Evolutionary conservation across 1,140 invertebrate species (phyloP).

Genomic region (Sitophilus oryzae): DNA sequence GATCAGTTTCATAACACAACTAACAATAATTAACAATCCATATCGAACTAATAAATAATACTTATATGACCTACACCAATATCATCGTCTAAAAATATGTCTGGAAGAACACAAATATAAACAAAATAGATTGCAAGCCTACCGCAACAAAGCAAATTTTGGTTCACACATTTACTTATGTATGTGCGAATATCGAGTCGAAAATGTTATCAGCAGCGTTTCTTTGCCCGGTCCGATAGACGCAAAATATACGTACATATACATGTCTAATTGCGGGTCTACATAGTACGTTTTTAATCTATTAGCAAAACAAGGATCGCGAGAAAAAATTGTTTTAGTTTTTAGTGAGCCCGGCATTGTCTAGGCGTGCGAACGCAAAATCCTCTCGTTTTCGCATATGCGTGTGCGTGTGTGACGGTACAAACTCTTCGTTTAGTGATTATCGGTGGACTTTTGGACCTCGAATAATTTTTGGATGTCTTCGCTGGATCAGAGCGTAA

Average conservation of each 20-base stretch:
- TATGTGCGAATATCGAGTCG: neutral
- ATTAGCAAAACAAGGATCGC: neutral
- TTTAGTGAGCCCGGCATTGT: neutral
- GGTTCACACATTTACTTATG: too few species aligned
- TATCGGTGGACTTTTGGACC: too few species aligned
- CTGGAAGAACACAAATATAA: neutral
- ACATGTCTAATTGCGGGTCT: too few species aligned
- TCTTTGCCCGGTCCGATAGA: neutral
- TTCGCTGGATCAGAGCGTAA: too few species aligned
- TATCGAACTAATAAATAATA: too few species aligned
- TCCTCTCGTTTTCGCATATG: too few species aligned
- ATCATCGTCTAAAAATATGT: neutral
- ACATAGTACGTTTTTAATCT: neutral
- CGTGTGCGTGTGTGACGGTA: too few species aligned
- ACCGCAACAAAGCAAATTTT: neutral
- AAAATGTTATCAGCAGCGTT: neutral
- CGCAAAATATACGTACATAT: neutral
- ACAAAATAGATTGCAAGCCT: neutral
- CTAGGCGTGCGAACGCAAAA: neutral
- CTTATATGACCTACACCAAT: neutral
- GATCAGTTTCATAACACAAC: too few species aligned
- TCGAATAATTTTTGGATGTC: too few species aligned
- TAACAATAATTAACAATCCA: too few species aligned
- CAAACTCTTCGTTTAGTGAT: neutral
- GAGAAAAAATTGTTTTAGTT: neutral